Evolutionary conservation across 2,888 invertebrate genomes (phyloP).

Genomic region (Boloria selene): DNA sequence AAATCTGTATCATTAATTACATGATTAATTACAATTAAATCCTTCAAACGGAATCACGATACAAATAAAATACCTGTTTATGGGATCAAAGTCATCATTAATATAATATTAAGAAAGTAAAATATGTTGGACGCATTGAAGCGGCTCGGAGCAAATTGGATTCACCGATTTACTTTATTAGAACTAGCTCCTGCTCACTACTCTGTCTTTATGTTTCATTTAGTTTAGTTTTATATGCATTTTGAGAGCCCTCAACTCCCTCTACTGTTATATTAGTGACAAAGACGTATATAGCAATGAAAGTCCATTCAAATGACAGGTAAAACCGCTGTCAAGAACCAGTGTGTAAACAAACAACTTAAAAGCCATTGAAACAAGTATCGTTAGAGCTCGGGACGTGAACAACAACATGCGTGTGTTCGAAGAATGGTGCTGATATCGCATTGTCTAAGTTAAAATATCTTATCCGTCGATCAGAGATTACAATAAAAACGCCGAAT

Average conservation of each 20-base stretch:
- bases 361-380: no score
- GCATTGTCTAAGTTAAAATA: slow-evolving; percentile 7
- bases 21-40: slow-evolving; percentile 26
- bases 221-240: no score
- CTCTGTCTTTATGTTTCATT: no score
- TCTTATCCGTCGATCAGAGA: slow-evolving; percentile 13
- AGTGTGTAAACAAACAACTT: no score
- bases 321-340: no score
- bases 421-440: background rate
- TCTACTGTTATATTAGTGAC: no score
- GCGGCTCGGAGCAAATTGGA: slow-evolving; percentile 14
- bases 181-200: no score
- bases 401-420: background rate
- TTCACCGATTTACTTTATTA: slow-evolving; percentile 16
- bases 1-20: slow-evolving; percentile 7
- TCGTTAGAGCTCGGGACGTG: no score
- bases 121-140: slow-evolving; percentile 23
- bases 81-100: slow-evolving; percentile 25
- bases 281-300: no score
- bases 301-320: no score
- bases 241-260: no score
- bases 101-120: slow-evolving; percentile 28
- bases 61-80: slow-evolving; percentile 16
- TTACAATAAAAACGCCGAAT: slow-evolving; percentile 22
- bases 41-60: slow-evolving; percentile 10